phyloP scores from a whole-genome alignment of 64 coral and sea anemone species.

The Montipora foliosa region DNA sequence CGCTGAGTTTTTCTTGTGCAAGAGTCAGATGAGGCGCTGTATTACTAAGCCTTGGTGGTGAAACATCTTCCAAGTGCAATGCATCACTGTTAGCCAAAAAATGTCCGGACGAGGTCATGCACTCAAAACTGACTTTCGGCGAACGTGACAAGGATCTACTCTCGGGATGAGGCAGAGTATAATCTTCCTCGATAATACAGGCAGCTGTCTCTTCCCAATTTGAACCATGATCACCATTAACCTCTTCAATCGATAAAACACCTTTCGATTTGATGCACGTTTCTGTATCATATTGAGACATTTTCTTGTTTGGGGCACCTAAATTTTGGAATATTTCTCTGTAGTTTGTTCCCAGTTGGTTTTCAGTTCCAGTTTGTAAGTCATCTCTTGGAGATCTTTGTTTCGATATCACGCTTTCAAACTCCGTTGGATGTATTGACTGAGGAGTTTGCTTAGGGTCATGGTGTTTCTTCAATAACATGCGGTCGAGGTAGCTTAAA shows the following conservation, averaged over 20 bases:
- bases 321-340: slow-evolving; percentile 82
- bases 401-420: not conserved
- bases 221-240: slow-evolving; percentile 1
- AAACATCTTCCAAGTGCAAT: not conserved
- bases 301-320: slow-evolving; percentile 22
- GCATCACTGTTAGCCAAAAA: slow-evolving; percentile 59
- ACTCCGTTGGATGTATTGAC: slow-evolving; percentile 1
- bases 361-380: slow-evolving; percentile 2
- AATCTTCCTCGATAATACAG: slow-evolving; percentile 83
- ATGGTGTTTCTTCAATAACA: slow-evolving; percentile 89
- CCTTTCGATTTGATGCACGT: not conserved
- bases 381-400: not conserved
- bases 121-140: slow-evolving; percentile 76
- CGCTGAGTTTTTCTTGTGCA: not conserved
- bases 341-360: slow-evolving; percentile 70
- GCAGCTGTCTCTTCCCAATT: slow-evolving; percentile 66
- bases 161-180: slow-evolving; percentile 1
- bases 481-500: slow-evolving; percentile 88
- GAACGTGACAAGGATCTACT: slow-evolving; percentile 29
- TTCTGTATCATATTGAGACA: not conserved
- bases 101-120: slow-evolving; percentile 72
- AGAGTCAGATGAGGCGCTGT: not conserved
- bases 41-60: not conserved
- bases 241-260: slow-evolving; percentile 62
- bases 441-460: not conserved